These are phyloP conservation scores for Corydoras maculifer DNA, from an alignment of 2,113 vertebrate species.

Conservation along the genomic window DNA sequence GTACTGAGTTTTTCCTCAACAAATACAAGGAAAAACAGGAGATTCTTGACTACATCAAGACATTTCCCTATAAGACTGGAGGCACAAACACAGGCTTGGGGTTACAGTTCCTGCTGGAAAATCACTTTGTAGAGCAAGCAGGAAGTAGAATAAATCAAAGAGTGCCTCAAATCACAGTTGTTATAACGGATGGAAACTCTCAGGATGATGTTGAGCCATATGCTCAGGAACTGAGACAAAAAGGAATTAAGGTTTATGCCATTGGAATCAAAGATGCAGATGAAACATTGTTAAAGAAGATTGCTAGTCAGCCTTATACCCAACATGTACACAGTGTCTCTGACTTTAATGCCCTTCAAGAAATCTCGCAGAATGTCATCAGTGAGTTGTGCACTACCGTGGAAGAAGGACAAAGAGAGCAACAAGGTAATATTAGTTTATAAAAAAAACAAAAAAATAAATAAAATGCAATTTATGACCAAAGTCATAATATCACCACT, in stretches of 20 bases:
- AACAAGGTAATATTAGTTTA: slow-evolving; percentile 17
- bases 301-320: slow-evolving; percentile 69
- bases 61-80: slow-evolving; percentile 71
- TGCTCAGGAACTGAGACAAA: slow-evolving; percentile 65
- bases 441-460: too few relatives aligned
- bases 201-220: slow-evolving; percentile 71
- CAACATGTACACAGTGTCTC: slow-evolving; percentile 78
- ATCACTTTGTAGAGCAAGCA: slow-evolving; percentile 69
- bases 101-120: slow-evolving; percentile 74
- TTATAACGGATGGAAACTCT: slow-evolving; percentile 73
- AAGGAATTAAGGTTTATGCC: slow-evolving; percentile 73
- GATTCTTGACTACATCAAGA: slow-evolving; percentile 73
- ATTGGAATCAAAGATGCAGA: slow-evolving; percentile 76
- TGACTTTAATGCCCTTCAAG: slow-evolving; percentile 70
- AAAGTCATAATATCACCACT: too few relatives aligned
- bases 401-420: slow-evolving; percentile 24
- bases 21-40: slow-evolving; percentile 65
- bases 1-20: slow-evolving; percentile 82
- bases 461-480: too few relatives aligned
- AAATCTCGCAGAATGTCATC: slow-evolving; percentile 77
- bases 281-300: slow-evolving; percentile 72
- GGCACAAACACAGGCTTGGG: slow-evolving; percentile 72
- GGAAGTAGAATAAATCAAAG: slow-evolving; percentile 76
- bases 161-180: slow-evolving; percentile 74
- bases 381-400: slow-evolving; percentile 66